Conservation (phyloP, 1,140 invertebrate genomes). For the Drosophila ficusphila region DNA sequence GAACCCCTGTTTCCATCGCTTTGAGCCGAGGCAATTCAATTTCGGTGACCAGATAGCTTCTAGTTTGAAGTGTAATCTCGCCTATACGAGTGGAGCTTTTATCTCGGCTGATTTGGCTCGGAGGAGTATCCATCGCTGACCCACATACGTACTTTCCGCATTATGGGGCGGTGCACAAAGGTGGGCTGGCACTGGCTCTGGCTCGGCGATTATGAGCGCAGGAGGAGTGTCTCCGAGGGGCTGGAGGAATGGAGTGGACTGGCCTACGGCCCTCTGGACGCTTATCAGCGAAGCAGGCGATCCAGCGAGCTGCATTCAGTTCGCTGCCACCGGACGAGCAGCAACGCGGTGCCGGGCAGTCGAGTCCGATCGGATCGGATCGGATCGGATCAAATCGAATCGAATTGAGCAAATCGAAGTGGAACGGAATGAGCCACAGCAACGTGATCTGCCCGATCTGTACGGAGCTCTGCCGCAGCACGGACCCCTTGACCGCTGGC, state of each 20-base stretch:
- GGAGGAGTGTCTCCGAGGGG: not conserved
- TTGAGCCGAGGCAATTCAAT: too few relatives aligned
- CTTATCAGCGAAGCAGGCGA: conserved; percentile 9
- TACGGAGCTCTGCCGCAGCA: conserved; percentile 39
- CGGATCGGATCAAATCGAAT: not conserved
- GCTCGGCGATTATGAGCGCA: not conserved
- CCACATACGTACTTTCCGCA: conserved; percentile 1
- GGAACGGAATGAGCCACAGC: conserved; percentile 7
- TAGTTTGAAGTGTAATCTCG: too few relatives aligned
- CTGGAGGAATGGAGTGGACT: not conserved
- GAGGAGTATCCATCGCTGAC: conserved; percentile 8
- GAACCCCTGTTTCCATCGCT: too few relatives aligned
- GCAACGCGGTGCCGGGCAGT: conserved; percentile 8
- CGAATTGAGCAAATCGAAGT: not conserved
- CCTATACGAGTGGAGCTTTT: too few relatives aligned
- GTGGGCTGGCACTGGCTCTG: conserved; percentile 6
- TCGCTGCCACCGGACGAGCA: conserved; percentile 19
- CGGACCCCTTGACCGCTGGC: conserved; percentile 49
- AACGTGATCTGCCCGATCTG: conserved; percentile 57
- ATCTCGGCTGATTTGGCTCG: not conserved
- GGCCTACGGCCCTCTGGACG: not conserved
- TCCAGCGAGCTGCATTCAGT: conserved; percentile 26
- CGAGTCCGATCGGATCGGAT: not conserved
- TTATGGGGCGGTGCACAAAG: conserved; percentile 28
- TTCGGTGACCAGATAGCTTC: too few relatives aligned